Base-by-base conservation (phyloP, 2,113 vertebrate species). In the Conger conger region DNA sequence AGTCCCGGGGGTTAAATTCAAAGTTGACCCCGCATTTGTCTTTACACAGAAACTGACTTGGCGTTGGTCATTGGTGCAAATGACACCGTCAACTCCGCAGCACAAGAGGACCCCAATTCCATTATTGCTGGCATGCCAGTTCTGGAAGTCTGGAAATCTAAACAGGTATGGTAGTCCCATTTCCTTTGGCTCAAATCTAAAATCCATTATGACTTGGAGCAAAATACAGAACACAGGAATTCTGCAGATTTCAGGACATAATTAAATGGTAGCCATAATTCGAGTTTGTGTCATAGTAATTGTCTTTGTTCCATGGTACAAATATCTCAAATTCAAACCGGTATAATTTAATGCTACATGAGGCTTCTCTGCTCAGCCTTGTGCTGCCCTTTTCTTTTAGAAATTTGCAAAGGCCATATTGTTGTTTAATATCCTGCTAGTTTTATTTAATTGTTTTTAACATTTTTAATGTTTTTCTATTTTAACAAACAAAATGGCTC, bases 41-140 rank as follows among this genome's bases (percentile, higher is more conserved):
- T 79, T 91, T n/a, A 16, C n/a, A 37, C 89, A 99, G 98, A 97
- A 63, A 99, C 97, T 0, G 98, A 99, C 90, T 92, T 99, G 91
- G 96, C 97, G 40, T 95, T 99, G 91, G 98, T 99, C 36, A 99
- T 99, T 85, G 98, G 98, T 81, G 98, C 98, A 83, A 99, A 99
- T 84, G 97, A 99, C 88, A 99, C 98, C 0, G 98, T 99, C 76
- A 99, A 99, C 95, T 99, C 98, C 23, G 98, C 98, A 18, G 94
- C 98, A 84, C 98, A 99, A 82, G 98, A 99, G 92, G 98, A 99
- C 89, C 98, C 97, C 0, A 99, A 99, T 91, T 99, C 98, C 76
- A 97, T 99, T 88, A 99, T 99, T 79, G 98, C 97, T 86, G 98
- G 98, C 83, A 99, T 99, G 98, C 98, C 98, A 0, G 98, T 99